Conservation (phyloP, 2,797 vertebrate species). For the Etheostoma perlongum region DNA sequence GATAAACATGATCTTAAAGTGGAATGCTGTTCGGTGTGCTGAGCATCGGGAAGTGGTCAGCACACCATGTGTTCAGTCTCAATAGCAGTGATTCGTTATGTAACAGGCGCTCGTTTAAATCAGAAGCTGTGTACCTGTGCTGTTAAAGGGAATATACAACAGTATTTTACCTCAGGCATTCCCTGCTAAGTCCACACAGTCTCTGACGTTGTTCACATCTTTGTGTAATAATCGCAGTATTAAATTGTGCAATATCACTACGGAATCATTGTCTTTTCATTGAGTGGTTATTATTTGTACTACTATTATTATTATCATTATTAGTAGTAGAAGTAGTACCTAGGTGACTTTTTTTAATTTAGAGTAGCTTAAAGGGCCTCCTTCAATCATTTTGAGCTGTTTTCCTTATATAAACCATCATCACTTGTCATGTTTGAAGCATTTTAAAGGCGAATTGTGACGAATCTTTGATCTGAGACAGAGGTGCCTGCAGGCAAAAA, state of each 20-base stretch:
- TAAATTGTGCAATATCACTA: slow-evolving; percentile 85
- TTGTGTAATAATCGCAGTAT: slow-evolving; percentile 83
- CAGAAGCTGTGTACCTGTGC: slow-evolving; percentile 77
- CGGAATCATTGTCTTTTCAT: slow-evolving; percentile 74
- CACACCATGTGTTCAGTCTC: slow-evolving; percentile 58
- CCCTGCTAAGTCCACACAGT: slow-evolving; percentile 73
- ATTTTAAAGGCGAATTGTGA: slow-evolving; percentile 51
- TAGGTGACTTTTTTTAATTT: slow-evolving; percentile 7
- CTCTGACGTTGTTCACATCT: slow-evolving; percentile 78
- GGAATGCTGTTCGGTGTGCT: slow-evolving; percentile 54
- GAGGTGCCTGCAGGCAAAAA: slow-evolving; percentile 56
- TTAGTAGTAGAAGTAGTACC: slow-evolving; percentile 1
- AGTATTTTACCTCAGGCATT: slow-evolving; percentile 79
- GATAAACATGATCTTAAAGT: slow-evolving; percentile 53
- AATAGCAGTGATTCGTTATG: slow-evolving; percentile 73
- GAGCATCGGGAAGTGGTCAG: slow-evolving; percentile 41
- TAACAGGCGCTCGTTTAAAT: slow-evolving; percentile 73
- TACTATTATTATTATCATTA: slow-evolving; percentile 17
- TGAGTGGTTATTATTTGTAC: slow-evolving; percentile 55
- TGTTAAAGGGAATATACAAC: slow-evolving; percentile 73
- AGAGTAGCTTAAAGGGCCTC: slow-evolving; percentile 19
- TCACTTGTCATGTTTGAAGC: slow-evolving; percentile 50
- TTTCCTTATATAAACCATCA: slow-evolving; percentile 38
- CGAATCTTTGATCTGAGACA: slow-evolving; percentile 65
- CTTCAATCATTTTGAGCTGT: background rate